Evolutionary conservation across 2,888 invertebrate species (phyloP).

Genomic region (Synanthedon formicaeformis): DNA sequence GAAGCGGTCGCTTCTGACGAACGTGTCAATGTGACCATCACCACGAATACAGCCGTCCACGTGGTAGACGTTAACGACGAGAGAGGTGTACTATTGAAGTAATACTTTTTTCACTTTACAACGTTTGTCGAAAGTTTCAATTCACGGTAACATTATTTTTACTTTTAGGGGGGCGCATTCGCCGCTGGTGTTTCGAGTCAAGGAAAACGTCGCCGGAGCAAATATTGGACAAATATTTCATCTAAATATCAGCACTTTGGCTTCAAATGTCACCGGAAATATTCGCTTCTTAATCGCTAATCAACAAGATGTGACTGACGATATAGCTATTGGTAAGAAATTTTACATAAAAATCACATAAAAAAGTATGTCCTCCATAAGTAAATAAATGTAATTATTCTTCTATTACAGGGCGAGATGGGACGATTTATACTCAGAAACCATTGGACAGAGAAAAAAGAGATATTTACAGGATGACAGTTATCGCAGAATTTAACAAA

Average conservation of each 20-base stretch:
- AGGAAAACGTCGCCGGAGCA: slow-evolving; percentile 80
- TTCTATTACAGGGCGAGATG: slow-evolving; percentile 67
- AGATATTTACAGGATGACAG: slow-evolving; percentile 79
- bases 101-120: slow-evolving; percentile 13
- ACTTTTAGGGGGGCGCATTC: slow-evolving; percentile 75
- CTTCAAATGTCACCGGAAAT: slow-evolving; percentile 48
- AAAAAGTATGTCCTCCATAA: neutral
- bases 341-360: neutral
- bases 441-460: slow-evolving; percentile 82
- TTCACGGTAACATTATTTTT: slow-evolving; percentile 13
- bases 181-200: slow-evolving; percentile 79
- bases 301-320: slow-evolving; percentile 83
- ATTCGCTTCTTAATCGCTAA: slow-evolving; percentile 83
- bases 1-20: slow-evolving; percentile 83
- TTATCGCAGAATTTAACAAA: slow-evolving; percentile 82
- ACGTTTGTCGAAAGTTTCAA: slow-evolving; percentile 4
- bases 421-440: slow-evolving; percentile 81
- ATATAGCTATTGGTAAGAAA: slow-evolving; percentile 77
- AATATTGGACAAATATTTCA: slow-evolving; percentile 80
- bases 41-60: slow-evolving; percentile 87
- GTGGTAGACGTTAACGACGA: slow-evolving; percentile 83
- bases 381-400: neutral
- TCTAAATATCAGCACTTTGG: slow-evolving; percentile 49
- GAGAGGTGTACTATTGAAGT: slow-evolving; percentile 75
- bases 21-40: slow-evolving; percentile 72